Conservation (phyloP, 2,113 vertebrate species). For the Phyllostomus discolor region DNA sequence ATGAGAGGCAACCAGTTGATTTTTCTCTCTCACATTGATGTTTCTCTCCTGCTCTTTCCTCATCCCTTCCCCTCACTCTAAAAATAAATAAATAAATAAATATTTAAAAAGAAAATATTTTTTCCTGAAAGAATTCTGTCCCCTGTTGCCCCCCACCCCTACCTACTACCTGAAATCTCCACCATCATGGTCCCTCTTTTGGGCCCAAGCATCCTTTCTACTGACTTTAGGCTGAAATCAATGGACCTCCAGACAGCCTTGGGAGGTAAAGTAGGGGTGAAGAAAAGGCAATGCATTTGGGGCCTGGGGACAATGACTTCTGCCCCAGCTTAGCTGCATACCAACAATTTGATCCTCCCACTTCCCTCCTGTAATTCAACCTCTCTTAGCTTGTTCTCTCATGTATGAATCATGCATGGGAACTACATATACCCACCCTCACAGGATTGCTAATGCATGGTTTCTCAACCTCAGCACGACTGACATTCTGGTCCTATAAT, state of each 20-base stretch:
- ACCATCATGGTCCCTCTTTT: fast-evolving
- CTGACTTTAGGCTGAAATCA: neutral
- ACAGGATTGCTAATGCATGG: fast-evolving
- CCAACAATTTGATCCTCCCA: neutral
- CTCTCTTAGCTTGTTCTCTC: neutral
- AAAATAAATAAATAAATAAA: too few relatives aligned
- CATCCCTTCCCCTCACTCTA: too few relatives aligned
- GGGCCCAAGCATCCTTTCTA: neutral
- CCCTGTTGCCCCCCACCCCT: neutral
- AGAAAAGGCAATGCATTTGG: neutral
- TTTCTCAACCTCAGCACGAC: neutral
- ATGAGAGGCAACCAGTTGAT: too few relatives aligned
- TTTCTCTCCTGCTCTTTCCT: too few relatives aligned
- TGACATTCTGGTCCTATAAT: too few relatives aligned
- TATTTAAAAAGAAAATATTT: too few relatives aligned
- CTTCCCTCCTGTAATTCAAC: too few relatives aligned
- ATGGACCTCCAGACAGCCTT: neutral
- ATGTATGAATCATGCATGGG: neutral
- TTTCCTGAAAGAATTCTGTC: neutral
- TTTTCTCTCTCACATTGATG: too few relatives aligned
- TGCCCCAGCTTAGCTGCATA: neutral
- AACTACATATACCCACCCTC: neutral
- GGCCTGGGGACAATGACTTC: neutral
- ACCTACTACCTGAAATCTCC: neutral
- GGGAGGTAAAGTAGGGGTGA: neutral